A percentile compares a stretch with the other conserved stretches of the same genome.
Conservation (phyloP, 2,888 invertebrate species). For the Dyspetes luteomarginatus region DNA sequence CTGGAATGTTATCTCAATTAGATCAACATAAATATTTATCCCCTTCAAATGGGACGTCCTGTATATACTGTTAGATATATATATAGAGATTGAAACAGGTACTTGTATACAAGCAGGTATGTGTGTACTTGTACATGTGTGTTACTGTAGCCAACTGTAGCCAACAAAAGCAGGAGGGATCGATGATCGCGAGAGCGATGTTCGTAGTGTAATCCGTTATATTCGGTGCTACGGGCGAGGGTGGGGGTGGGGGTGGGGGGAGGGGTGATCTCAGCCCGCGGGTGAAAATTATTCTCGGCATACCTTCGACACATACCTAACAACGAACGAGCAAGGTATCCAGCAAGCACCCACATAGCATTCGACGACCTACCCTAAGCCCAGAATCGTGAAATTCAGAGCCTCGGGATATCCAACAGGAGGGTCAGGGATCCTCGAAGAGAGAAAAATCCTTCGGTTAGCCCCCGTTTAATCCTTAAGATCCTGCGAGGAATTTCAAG, state of each 20-base stretch:
- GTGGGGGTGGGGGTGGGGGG: not conserved
- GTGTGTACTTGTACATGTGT: not conserved
- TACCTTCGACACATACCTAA: conserved; percentile 68
- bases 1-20: too few species aligned
- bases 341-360: conserved; percentile 28
- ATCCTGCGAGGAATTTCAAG: not conserved
- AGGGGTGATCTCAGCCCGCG: conserved; percentile 42
- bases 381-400: conserved; percentile 20
- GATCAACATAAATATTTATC: too few species aligned
- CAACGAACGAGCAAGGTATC: conserved; percentile 25
- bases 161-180: conserved; percentile 40
- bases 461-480: conserved; percentile 7
- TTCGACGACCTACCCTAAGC: conserved; percentile 56
- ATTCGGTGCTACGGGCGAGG: not conserved
- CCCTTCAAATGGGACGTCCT: too few species aligned
- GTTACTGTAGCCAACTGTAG: too few species aligned
- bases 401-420: conserved; percentile 10
- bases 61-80: not conserved
- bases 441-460: conserved; percentile 26
- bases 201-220: conserved; percentile 6
- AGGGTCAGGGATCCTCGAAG: not conserved
- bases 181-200: conserved; percentile 44
- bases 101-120: not conserved
- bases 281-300: conserved; percentile 68
- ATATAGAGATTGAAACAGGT: not conserved